A percentile compares a stretch with the other conserved stretches of the same genome.
phyloP scores from a whole-genome alignment of 1,140 invertebrate genomes.

The Bombus fervidus region DNA sequence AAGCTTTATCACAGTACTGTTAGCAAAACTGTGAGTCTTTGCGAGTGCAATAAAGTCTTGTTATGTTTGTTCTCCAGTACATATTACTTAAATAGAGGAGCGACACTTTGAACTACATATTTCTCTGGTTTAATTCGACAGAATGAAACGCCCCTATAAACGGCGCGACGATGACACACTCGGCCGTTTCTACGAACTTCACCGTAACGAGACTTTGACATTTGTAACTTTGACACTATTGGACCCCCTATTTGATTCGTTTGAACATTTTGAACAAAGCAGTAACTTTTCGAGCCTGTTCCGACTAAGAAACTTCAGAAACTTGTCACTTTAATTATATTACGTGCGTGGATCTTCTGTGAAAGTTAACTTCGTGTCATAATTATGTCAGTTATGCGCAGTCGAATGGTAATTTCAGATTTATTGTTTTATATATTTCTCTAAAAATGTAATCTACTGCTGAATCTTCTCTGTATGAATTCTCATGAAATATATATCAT shows the following conservation, averaged over 20 bases:
- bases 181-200: constrained; percentile 1
- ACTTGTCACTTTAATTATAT: not conserved
- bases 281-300: not conserved
- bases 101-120: constrained; percentile 6
- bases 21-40: not conserved
- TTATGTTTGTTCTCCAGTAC: not conserved
- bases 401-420: too few species aligned
- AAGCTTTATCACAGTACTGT: not conserved
- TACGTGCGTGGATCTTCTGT: not conserved
- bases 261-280: not conserved
- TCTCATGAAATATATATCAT: too few species aligned
- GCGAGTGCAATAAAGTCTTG: not conserved
- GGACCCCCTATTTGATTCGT: not conserved
- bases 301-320: not conserved
- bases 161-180: not conserved
- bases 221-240: constrained; percentile 25
- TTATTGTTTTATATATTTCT: not conserved
- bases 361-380: too few species aligned
- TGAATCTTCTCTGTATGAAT: too few species aligned
- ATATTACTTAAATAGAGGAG: constrained; percentile 1
- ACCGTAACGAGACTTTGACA: constrained; percentile 19
- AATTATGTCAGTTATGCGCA: not conserved
- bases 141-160: not conserved
- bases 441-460: too few species aligned
- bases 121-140: not conserved